Conservation (phyloP, 2,888 invertebrate species). For the Carterocephalus palaemon region DNA sequence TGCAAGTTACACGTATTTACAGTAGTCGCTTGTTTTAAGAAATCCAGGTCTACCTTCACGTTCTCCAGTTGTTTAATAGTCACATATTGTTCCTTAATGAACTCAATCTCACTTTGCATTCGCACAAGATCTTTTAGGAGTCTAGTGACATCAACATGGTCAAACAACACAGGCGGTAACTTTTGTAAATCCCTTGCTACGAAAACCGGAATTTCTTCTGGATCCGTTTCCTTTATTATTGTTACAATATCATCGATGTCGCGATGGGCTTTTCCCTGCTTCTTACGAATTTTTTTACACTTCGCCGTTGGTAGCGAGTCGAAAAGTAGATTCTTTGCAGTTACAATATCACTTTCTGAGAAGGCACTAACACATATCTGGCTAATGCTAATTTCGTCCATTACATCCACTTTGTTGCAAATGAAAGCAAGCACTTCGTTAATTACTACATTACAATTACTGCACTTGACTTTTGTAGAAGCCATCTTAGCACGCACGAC, state of each 20-base stretch:
- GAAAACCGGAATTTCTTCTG: too few relatives aligned
- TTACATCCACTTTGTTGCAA: too few relatives aligned
- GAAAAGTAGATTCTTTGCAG: conserved; percentile 27
- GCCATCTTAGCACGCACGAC: too few relatives aligned
- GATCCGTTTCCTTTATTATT: too few relatives aligned
- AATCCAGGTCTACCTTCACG: conserved; percentile 15
- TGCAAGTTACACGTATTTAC: too few relatives aligned
- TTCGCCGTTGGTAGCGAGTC: conserved; percentile 21
- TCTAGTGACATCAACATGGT: too few relatives aligned
- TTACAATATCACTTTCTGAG: conserved; percentile 25
- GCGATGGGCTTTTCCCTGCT: conserved; percentile 20
- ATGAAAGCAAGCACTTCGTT: too few relatives aligned
- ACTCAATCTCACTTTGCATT: conserved; percentile 16
- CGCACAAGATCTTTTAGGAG: conserved; percentile 24
- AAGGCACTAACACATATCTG: conserved; percentile 27
- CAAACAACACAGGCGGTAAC: too few relatives aligned
- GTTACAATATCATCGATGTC: conserved; percentile 31
- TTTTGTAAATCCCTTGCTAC: too few relatives aligned
- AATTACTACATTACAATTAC: too few relatives aligned
- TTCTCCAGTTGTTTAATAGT: conserved; percentile 14
- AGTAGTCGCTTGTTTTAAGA: conserved; percentile 8
- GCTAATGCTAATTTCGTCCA: too few relatives aligned
- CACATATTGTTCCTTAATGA: conserved; percentile 19
- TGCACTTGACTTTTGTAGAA: too few relatives aligned
- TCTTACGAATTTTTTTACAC: conserved; percentile 20